Conservation (phyloP, 2,113 vertebrate genomes). For the Erpornis zantholeuca region DNA sequence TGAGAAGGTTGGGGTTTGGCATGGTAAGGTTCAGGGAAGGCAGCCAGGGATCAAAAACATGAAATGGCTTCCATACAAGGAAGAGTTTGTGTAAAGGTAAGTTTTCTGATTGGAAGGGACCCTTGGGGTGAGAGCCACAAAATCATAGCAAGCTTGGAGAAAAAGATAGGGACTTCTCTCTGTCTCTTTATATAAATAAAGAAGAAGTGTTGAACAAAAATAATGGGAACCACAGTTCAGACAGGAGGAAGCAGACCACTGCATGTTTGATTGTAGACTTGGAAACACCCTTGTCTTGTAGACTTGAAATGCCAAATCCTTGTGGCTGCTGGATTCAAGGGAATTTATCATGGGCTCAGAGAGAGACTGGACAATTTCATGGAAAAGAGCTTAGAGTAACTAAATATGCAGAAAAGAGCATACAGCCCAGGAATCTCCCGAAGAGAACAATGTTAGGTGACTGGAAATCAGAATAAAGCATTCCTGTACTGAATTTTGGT, state of each 20-base stretch:
- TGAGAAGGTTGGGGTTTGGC: background rate
- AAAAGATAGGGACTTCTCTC: background rate
- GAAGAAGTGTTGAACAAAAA: background rate
- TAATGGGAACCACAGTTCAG: background rate
- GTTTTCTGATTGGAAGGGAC: background rate
- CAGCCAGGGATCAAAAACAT: background rate
- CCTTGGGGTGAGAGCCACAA: background rate
- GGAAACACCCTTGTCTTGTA: fast-evolving
- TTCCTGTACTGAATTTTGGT: background rate
- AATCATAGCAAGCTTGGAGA: background rate
- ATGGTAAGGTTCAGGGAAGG: background rate
- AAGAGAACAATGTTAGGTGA: background rate
- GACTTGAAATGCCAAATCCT: no score
- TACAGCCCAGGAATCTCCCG: background rate
- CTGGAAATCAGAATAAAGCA: background rate
- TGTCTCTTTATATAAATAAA: background rate
- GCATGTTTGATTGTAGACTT: background rate
- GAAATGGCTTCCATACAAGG: background rate
- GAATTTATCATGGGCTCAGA: background rate
- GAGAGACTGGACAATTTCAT: background rate
- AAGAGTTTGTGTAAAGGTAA: background rate
- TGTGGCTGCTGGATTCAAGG: background rate
- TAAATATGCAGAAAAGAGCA: background rate
- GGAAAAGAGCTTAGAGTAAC: background rate
- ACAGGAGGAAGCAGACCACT: background rate